Evolutionary conservation across 2,797 vertebrate species (phyloP).

Genomic region (Rhadinocentrus ornatus): DNA sequence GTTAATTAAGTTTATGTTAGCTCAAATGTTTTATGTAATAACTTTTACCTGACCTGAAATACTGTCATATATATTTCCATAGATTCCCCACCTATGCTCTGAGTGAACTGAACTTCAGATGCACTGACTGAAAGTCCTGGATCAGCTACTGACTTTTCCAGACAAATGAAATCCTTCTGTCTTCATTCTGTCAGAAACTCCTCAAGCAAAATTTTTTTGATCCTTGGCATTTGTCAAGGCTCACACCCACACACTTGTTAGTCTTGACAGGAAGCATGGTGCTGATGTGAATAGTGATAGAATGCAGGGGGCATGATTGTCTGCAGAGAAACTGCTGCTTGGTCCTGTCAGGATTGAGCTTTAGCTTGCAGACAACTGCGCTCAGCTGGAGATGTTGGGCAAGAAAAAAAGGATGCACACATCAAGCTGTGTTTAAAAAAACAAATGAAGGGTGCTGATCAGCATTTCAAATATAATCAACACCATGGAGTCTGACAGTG

Average conservation of each 20-base stretch:
- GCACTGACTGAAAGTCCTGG: slow-evolving; percentile 5
- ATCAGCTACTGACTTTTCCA: slow-evolving; percentile 5
- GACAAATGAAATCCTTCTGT: slow-evolving; percentile 22
- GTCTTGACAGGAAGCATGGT: slow-evolving; percentile 41
- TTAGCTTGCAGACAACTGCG: slow-evolving; percentile 16
- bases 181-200: slow-evolving; percentile 16
- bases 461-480: slow-evolving; percentile 19
- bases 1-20: background rate
- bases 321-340: slow-evolving; percentile 9
- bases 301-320: slow-evolving; percentile 39
- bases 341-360: slow-evolving; percentile 30
- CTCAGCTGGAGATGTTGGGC: slow-evolving; percentile 20
- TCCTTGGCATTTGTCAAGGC: slow-evolving; percentile 41
- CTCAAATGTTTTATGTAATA: background rate
- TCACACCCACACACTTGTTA: slow-evolving; percentile 41
- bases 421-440: slow-evolving; percentile 16
- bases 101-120: slow-evolving; percentile 5
- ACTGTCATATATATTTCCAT: background rate
- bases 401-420: slow-evolving; percentile 5
- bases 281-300: slow-evolving; percentile 36
- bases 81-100: background rate
- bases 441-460: slow-evolving; percentile 16
- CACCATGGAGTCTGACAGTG: slow-evolving; percentile 3
- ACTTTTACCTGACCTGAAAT: background rate
- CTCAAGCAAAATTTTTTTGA: slow-evolving; percentile 23